Conservation (phyloP, 1,140 invertebrate species). For the Dinothrombium tinctorium region DNA sequence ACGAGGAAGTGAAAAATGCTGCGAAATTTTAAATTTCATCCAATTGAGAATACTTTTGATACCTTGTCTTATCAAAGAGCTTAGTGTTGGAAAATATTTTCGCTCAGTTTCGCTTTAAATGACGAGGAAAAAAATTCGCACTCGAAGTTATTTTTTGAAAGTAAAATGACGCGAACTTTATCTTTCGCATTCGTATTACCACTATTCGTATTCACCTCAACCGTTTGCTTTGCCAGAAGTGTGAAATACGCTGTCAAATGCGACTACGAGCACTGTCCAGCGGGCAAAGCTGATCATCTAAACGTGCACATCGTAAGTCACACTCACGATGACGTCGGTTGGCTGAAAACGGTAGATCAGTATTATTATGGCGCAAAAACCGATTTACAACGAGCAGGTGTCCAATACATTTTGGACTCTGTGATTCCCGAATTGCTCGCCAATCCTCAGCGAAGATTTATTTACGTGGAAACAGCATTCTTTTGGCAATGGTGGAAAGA, state of each 20-base stretch:
- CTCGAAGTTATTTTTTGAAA: background rate
- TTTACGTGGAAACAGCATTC: constrained; percentile 53
- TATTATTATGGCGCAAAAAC: constrained; percentile 18
- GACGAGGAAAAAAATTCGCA: background rate
- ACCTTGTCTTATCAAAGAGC: too few species aligned
- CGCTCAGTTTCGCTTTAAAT: background rate
- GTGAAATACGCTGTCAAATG: background rate
- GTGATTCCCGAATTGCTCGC: constrained; percentile 49
- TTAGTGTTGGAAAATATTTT: too few species aligned
- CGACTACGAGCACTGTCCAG: constrained; percentile 12
- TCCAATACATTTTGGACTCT: constrained; percentile 73
- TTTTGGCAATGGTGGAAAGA: constrained; percentile 75
- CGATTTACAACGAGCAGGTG: constrained; percentile 26
- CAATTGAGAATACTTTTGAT: too few species aligned
- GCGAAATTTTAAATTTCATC: too few species aligned
- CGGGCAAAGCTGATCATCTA: constrained; percentile 11
- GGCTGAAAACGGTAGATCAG: constrained; percentile 27
- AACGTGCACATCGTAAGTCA: constrained; percentile 24
- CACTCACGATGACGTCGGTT: constrained; percentile 28
- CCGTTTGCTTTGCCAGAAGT: background rate
- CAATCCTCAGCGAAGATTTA: constrained; percentile 35
- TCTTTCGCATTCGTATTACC: too few species aligned
- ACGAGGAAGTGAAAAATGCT: too few species aligned
- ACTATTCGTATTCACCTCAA: too few species aligned
- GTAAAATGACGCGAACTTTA: too few species aligned